A percentile compares a stretch with the other conserved stretches of the same genome.
Conservation (phyloP, 2,113 vertebrate species). For the Cinclus mexicanus region DNA sequence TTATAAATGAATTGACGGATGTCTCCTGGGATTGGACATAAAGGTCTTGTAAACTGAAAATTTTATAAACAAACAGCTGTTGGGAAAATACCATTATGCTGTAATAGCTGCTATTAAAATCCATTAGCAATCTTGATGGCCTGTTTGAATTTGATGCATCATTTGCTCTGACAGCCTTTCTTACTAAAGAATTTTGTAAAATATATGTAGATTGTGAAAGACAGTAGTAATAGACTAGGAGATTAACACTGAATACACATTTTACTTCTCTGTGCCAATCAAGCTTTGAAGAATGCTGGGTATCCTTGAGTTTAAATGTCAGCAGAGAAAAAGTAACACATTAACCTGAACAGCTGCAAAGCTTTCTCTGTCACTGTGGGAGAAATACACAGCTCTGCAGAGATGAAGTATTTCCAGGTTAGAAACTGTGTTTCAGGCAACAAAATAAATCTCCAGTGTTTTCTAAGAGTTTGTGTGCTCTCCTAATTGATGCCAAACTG, state of each 20-base stretch:
- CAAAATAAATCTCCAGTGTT: slow-evolving; percentile 7
- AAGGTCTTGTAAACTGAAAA: slow-evolving; percentile 83
- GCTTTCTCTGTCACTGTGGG: not conserved
- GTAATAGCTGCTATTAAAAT: slow-evolving; percentile 87
- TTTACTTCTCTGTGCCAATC: slow-evolving; percentile 33
- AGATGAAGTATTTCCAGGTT: not conserved
- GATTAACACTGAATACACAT: slow-evolving; percentile 64
- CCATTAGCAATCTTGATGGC: slow-evolving; percentile 85
- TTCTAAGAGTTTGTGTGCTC: not conserved
- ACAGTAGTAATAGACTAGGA: slow-evolving; percentile 49
- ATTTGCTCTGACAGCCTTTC: slow-evolving; percentile 80
- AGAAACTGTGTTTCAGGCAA: not conserved
- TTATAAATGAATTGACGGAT: slow-evolving; percentile 79
- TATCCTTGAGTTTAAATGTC: slow-evolving; percentile 7
- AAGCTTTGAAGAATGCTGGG: slow-evolving; percentile 2
- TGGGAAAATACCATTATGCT: slow-evolving; percentile 82
- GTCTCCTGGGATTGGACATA: slow-evolving; percentile 81
- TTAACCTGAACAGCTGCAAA: slow-evolving; percentile 25
- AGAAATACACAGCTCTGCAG: not conserved
- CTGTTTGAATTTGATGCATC: slow-evolving; percentile 85
- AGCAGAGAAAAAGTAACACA: not conserved
- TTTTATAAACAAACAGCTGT: slow-evolving; percentile 87
- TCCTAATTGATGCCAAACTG: slow-evolving; percentile 2
- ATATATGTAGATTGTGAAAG: slow-evolving; percentile 71
- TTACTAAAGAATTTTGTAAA: slow-evolving; percentile 75